Base-by-base conservation (phyloP, 2,113 vertebrate species). In the Epinephelus lanceolatus region DNA sequence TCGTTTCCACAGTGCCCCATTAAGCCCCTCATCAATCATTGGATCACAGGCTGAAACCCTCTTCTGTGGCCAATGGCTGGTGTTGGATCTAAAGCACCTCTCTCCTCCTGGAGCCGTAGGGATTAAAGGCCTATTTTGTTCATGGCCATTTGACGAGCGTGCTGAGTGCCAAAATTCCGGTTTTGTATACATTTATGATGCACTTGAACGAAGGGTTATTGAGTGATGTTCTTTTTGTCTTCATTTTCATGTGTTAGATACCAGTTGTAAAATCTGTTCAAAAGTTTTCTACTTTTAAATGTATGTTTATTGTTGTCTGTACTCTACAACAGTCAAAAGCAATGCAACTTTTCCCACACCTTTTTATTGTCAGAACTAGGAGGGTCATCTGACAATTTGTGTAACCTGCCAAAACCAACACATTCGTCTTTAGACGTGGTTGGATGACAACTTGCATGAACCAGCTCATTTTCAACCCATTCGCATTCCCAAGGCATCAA, bases 21-120 rank as follows among this genome's bases (percentile, higher is more conserved):
- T 91, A 91, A 80, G 76, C 81, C 73, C 63, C 70, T 92, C 67
- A 86, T 93, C 86, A 93, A 89, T 94, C 92, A 92, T 21, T 23
- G 51, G 76, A 89, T 90, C 89, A 83, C 76, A 78, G 78, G 73
- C 76, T 53, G 18, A 80, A 60, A 55, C 63, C 69, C 42, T 85
- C 81, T 68, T 78, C 78, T 52, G 68, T 15, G 27, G 23, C 78
- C 67, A 72, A 76, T 53, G 74, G 65, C 71, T 81, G 71, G 63
- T 17, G 11, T 55, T 78, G 65, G 63, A 57, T 86, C 74, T 72
- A 62, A 71, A 90, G 80, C 37, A 19, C 71, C 71, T 55, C 85
- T 74, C 74, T 71, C 82, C 70, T 83, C 76, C 85, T 91, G 75
- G 60, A 69, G 80, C 69, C 80, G 83, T 51, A 65, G 37, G 71